These are phyloP conservation scores for Perognathus longimembris DNA, from an alignment of 2,113 vertebrate species.

Conservation along the genomic window DNA sequence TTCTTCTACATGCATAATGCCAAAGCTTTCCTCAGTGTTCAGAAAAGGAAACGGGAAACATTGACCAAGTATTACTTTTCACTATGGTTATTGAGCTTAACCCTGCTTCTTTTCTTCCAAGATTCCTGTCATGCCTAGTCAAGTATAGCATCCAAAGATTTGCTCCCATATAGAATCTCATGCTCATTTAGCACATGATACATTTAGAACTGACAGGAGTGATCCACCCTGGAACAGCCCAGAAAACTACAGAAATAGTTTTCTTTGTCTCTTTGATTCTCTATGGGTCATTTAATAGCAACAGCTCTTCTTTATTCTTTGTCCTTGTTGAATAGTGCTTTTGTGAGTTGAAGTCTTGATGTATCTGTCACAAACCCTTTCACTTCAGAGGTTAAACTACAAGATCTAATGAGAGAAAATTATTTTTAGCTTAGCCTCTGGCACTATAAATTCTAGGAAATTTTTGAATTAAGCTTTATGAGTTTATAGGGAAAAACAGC, in stretches of 20 bases:
- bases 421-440: conserved; percentile 87
- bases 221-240: conserved; percentile 33
- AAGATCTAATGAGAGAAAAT: conserved; percentile 81
- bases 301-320: conserved; percentile 59
- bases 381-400: conserved; percentile 79
- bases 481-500: conserved; percentile 72
- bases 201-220: conserved; percentile 44
- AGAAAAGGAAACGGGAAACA: background rate
- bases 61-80: conserved; percentile 51
- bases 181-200: conserved; percentile 57
- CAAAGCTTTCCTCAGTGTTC: background rate
- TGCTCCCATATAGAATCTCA: conserved; percentile 4
- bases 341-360: conserved; percentile 77
- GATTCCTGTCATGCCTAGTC: conserved; percentile 38
- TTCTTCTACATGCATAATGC: background rate
- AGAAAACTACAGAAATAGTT: conserved; percentile 74
- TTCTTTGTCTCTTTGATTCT: conserved; percentile 69
- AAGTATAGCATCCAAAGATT: conserved; percentile 39
- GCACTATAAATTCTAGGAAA: conserved; percentile 81
- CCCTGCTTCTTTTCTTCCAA: background rate
- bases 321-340: conserved; percentile 66
- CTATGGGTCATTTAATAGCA: conserved; percentile 75
- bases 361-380: conserved; percentile 73
- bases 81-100: conserved; percentile 5
- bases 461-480: conserved; percentile 80